phyloP scores from a whole-genome alignment of 2,797 vertebrate genomes.

The Smutsia gigantea region DNA sequence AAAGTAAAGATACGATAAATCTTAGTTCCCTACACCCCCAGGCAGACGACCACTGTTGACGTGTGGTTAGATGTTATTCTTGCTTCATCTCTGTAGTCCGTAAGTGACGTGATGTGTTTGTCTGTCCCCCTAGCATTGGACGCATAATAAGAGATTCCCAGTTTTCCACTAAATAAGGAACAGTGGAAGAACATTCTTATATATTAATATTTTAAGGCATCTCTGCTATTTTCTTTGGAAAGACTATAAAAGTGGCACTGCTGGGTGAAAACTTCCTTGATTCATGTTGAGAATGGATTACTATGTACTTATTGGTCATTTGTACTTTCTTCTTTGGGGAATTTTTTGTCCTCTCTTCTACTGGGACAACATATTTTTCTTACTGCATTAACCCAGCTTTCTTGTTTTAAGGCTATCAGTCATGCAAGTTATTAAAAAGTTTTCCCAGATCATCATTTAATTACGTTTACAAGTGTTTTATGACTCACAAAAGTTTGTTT shows the following conservation, averaged over 20 bases:
- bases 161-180: not conserved
- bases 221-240: not conserved
- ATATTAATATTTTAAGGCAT: not conserved
- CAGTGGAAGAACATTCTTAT: not conserved
- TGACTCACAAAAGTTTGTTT: conserved; percentile 50
- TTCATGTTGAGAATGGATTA: not conserved
- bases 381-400: conserved; percentile 31
- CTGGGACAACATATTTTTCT: not conserved
- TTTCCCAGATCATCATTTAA: conserved; percentile 48
- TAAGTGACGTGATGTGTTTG: not conserved
- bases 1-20: not conserved
- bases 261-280: not conserved
- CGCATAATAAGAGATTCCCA: not conserved
- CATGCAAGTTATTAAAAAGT: not conserved
- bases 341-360: not conserved
- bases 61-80: not conserved
- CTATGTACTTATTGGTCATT: not conserved
- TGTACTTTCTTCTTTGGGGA: not conserved
- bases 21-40: not conserved
- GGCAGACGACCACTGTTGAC: not conserved
- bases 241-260: not conserved
- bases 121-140: not conserved
- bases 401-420: conserved; percentile 35
- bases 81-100: not conserved
- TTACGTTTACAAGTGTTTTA: conserved; percentile 61